These are phyloP conservation scores for Drosophila diplacantha DNA, from an alignment of 2,888 invertebrate genomes.

Conservation along the genomic window DNA sequence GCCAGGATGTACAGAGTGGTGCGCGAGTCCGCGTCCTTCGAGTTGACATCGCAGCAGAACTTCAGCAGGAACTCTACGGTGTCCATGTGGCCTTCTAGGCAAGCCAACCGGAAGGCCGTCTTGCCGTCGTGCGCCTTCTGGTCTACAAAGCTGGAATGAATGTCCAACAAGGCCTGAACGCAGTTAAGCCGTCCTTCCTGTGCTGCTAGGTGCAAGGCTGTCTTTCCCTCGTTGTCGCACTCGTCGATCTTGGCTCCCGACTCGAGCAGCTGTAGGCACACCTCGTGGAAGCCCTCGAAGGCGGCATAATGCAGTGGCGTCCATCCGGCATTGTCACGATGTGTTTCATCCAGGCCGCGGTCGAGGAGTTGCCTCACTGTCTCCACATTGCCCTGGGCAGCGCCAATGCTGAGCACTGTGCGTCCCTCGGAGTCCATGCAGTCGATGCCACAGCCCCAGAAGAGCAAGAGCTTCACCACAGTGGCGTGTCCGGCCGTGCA, in stretches of 20 bases:
- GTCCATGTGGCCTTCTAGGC: constrained; percentile 84
- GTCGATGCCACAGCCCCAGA: constrained; percentile 97
- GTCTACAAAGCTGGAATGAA: constrained; percentile 88
- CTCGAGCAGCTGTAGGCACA: constrained; percentile 81
- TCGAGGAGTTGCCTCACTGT: constrained; percentile 93
- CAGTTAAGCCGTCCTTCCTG: constrained; percentile 89
- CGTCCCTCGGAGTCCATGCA: constrained; percentile 96
- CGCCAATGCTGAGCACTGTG: constrained; percentile 91
- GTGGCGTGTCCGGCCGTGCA: constrained; percentile 94
- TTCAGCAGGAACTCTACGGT: constrained; percentile 81
- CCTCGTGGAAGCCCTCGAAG: constrained; percentile 85
- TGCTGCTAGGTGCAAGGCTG: constrained; percentile 90
- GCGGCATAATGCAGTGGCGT: constrained; percentile 97
- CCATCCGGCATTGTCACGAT: constrained; percentile 97
- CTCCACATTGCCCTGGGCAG: constrained; percentile 91
- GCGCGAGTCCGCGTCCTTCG: constrained; percentile 93
- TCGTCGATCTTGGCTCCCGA: constrained; percentile 93
- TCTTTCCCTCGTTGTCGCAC: constrained; percentile 94
- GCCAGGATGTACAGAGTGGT: constrained; percentile 95
- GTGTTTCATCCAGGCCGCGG: constrained; percentile 90
- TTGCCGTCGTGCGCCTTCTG: constrained; percentile 94
- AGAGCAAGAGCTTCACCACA: constrained; percentile 90
- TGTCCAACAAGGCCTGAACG: constrained; percentile 82
- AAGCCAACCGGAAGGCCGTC: constrained; percentile 85
- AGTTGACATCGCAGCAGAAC: constrained; percentile 90